phyloP scores from a whole-genome alignment of 2,113 vertebrate genomes.

The Erpornis zantholeuca region DNA sequence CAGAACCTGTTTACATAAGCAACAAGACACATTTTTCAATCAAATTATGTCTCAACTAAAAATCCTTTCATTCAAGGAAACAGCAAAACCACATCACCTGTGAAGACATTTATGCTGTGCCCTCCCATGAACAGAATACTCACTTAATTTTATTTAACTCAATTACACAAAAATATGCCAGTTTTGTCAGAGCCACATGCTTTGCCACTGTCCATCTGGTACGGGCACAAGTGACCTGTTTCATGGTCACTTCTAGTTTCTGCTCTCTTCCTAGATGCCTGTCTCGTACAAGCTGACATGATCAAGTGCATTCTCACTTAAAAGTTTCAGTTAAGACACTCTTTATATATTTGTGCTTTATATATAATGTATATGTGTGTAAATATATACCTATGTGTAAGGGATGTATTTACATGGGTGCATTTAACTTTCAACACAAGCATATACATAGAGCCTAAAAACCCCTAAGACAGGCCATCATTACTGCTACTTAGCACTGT shows the following conservation, averaged over 20 bases:
- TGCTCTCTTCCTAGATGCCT: neutral
- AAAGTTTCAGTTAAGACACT: neutral
- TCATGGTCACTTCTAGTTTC: neutral
- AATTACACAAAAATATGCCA: neutral
- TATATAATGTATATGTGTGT: neutral
- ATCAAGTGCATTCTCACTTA: neutral
- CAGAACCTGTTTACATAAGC: neutral
- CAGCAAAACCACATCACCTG: neutral
- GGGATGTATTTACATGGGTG: rapidly evolving
- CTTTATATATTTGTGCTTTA: neutral
- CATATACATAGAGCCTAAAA: neutral
- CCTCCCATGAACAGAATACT: neutral
- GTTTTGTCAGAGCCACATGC: neutral
- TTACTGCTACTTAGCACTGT: neutral
- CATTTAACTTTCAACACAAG: neutral
- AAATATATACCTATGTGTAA: neutral
- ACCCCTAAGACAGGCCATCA: neutral
- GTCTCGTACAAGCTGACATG: neutral
- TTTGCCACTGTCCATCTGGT: neutral
- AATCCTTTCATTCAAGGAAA: neutral
- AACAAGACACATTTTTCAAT: neutral
- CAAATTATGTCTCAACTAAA: neutral
- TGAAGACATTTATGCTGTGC: neutral
- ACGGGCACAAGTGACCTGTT: neutral
- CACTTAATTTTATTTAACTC: neutral